Base-by-base conservation (phyloP, 2,113 vertebrate species). In the Astatotilapia flaviijosephi region DNA sequence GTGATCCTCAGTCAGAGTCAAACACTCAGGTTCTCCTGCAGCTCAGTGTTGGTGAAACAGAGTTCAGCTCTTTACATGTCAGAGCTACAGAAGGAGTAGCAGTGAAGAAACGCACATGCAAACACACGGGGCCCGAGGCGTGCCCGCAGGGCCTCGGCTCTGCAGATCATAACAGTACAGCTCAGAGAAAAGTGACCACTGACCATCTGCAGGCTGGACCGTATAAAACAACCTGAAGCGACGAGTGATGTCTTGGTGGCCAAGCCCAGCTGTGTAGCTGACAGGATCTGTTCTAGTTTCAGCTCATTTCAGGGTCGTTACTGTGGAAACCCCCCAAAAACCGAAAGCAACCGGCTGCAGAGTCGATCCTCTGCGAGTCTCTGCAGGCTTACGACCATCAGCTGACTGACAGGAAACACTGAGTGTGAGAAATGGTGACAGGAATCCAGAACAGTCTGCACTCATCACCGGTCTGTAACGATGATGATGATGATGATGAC, bases 81-180 rank as follows among this genome's bases (percentile, higher is more conserved):
- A 21, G 35, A 70, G n/a, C 62, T 70, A 0, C 35, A 70, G 62
- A 9, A 70, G 19, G 35, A 68, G 35, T 1, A 0, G 19, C 62
- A 21, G 62, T 0, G n/a, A 0, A 37, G 62, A 68, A 68, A 68
- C 8, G 3, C 26, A 60, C 8, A 60, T 60, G 56, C 26, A 31
- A 31, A 31, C 2, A 0, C 0, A 0, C 47, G 49, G 49, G 47
- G 47, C 15, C 51, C n/a, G 1, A 0, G 2, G 47, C 17, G 33
- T 26, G 47, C 35, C 35, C 0, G 35, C 42, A 6, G 42, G 17
- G 17, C 47, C 17, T 17, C 5, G 0, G 62, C 33, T 35, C 6
- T 68, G 35, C 62, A 40, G 35, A 40, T 40, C 62, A 5, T 40
- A 40, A 40, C 33, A 3, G n/a, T 9, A 9, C 13, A 23, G 21